Conservation (phyloP, 2,888 invertebrate species). For the Leucoma salicis region DNA sequence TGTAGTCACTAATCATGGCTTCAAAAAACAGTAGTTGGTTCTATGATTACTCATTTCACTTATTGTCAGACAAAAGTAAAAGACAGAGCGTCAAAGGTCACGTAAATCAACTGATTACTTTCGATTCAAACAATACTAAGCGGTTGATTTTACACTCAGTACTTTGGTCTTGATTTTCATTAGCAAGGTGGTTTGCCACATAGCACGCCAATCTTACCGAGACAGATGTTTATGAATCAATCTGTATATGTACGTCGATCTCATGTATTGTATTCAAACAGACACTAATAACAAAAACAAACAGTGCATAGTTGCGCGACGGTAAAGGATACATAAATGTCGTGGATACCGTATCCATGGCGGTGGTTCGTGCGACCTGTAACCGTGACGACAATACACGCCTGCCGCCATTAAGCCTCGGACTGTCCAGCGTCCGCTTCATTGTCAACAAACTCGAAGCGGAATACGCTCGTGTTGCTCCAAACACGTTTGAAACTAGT, state of each 20-base stretch:
- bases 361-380: slow-evolving; percentile 64
- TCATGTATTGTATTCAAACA: slow-evolving; percentile 55
- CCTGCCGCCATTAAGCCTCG: slow-evolving; percentile 67
- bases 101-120: slow-evolving; percentile 28
- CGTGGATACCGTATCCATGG: slow-evolving; percentile 70
- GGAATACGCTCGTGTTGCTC: slow-evolving; percentile 59
- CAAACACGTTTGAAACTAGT: slow-evolving; percentile 37
- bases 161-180: slow-evolving; percentile 42
- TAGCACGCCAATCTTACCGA: slow-evolving; percentile 37
- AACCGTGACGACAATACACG: slow-evolving; percentile 70
- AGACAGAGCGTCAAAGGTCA: slow-evolving; percentile 22
- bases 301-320: slow-evolving; percentile 41
- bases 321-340: slow-evolving; percentile 52
- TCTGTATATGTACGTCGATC: slow-evolving; percentile 47
- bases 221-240: slow-evolving; percentile 52
- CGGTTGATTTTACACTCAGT: slow-evolving; percentile 27
- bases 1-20: too few relatives aligned
- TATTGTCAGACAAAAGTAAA: too few relatives aligned
- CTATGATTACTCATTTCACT: too few relatives aligned
- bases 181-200: slow-evolving; percentile 42
- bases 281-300: slow-evolving; percentile 51
- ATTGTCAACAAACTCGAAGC: slow-evolving; percentile 76
- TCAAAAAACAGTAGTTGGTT: too few relatives aligned
- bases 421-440: slow-evolving; percentile 71
- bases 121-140: slow-evolving; percentile 31